Percentiles rank a stretch among this genome's conserved stretches.
phyloP scores from a whole-genome alignment of 2,888 invertebrate genomes.

The Rhingia campestris region DNA sequence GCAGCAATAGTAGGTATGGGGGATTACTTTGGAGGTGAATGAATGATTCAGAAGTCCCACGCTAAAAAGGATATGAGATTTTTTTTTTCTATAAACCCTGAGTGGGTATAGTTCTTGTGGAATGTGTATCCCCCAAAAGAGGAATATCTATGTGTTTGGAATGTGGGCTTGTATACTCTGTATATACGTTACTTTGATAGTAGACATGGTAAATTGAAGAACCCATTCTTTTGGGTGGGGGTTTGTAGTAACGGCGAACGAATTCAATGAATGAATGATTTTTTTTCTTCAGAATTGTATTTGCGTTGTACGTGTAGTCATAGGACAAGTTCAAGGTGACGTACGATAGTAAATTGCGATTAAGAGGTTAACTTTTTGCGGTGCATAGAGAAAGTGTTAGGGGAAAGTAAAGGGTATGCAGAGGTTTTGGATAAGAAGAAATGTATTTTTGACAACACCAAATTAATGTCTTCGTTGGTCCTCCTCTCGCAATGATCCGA shows the following conservation, averaged over 20 bases:
- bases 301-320: background rate
- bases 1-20: background rate
- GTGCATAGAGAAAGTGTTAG: too few relatives aligned
- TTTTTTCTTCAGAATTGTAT: background rate
- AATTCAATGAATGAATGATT: slow-evolving; percentile 23
- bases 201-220: slow-evolving; percentile 28
- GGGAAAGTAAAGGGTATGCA: too few relatives aligned
- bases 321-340: slow-evolving; percentile 1
- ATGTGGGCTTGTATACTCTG: background rate
- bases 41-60: slow-evolving; percentile 66
- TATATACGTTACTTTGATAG: slow-evolving; percentile 16
- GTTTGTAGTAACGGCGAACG: slow-evolving; percentile 19
- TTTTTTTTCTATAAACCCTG: slow-evolving; percentile 13
- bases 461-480: too few relatives aligned
- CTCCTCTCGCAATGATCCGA: too few relatives aligned
- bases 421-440: too few relatives aligned
- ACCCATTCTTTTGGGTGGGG: background rate
- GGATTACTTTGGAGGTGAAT: slow-evolving; percentile 46
- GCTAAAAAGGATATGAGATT: slow-evolving; percentile 52
- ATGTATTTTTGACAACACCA: too few relatives aligned
- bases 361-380: too few relatives aligned
- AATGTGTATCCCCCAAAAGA: background rate
- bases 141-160: background rate
- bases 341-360: too few relatives aligned
- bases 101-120: slow-evolving; percentile 4